Percentiles rank a stretch among this genome's conserved stretches.
These are phyloP conservation scores for Rhopalosiphum maidis DNA, from an alignment of 1,140 invertebrate genomes.

Conservation along the genomic window DNA sequence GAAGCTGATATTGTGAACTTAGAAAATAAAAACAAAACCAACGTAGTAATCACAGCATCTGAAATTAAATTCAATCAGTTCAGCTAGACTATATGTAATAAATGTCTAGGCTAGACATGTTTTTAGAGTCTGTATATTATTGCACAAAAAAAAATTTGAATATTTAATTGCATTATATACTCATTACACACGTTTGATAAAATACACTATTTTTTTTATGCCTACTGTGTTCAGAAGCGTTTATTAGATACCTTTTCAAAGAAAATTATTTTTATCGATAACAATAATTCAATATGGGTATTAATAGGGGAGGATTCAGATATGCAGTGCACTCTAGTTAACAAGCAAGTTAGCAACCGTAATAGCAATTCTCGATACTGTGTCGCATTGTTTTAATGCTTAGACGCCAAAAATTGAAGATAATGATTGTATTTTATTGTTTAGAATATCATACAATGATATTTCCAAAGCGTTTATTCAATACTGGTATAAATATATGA, in stretches of 20 bases:
- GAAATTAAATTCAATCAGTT: constrained; percentile 61
- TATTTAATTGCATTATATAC: background rate
- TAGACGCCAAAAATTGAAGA: background rate
- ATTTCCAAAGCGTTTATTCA: background rate
- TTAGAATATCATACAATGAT: background rate
- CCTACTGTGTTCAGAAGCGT: background rate
- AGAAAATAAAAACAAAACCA: constrained; percentile 82
- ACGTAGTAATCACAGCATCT: constrained; percentile 77
- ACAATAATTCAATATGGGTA: background rate
- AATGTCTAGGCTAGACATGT: background rate
- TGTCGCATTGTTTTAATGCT: background rate
- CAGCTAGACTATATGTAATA: background rate
- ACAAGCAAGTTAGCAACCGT: background rate
- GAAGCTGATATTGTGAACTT: constrained; percentile 90
- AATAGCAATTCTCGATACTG: background rate
- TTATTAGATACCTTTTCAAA: background rate
- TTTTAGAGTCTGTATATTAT: background rate
- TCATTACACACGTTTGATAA: background rate
- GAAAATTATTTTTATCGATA: background rate
- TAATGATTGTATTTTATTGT: background rate
- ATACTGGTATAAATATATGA: background rate
- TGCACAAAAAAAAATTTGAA: background rate
- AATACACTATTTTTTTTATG: background rate
- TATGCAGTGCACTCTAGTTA: constrained; percentile 24
- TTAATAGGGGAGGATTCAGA: background rate